These are phyloP conservation scores for Fragum whitleyi DNA, from an alignment of 2,888 invertebrate species.

Conservation along the genomic window DNA sequence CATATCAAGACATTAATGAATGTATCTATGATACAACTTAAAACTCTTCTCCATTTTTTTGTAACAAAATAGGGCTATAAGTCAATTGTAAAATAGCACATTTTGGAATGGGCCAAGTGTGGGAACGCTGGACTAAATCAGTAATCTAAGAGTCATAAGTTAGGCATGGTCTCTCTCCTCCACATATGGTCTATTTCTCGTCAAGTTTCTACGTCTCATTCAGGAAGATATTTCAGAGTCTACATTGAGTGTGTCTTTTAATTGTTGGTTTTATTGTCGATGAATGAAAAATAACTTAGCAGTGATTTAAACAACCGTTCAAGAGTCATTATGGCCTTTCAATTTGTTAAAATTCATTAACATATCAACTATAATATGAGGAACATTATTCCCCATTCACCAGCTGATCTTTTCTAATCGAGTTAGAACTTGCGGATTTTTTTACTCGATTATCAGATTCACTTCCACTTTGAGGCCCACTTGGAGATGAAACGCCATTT, in stretches of 20 bases:
- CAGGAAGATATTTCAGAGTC: background rate
- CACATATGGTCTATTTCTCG: background rate
- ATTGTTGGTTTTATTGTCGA: background rate
- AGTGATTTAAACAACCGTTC: background rate
- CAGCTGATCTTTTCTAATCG: slow-evolving; percentile 71
- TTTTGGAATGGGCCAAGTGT: background rate
- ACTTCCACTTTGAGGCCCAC: slow-evolving; percentile 69
- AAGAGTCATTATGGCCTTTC: slow-evolving; percentile 18
- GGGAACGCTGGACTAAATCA: background rate
- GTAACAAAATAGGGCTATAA: too few relatives aligned
- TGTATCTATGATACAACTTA: too few relatives aligned
- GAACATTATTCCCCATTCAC: slow-evolving; percentile 77
- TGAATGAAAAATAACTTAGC: slow-evolving; percentile 14
- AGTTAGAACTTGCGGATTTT: slow-evolving; percentile 67
- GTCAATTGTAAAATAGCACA: background rate
- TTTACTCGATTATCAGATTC: slow-evolving; percentile 75
- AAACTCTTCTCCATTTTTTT: too few relatives aligned
- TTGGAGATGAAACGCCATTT: slow-evolving; percentile 56
- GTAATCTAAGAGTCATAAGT: background rate
- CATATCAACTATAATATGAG: background rate
- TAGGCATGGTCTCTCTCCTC: background rate
- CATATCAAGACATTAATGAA: too few relatives aligned
- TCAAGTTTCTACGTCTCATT: background rate
- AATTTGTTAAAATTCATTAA: slow-evolving; percentile 15
- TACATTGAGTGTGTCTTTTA: background rate